phyloP scores from a whole-genome alignment of 2,797 vertebrate genomes.

The Furcifer pardalis region DNA sequence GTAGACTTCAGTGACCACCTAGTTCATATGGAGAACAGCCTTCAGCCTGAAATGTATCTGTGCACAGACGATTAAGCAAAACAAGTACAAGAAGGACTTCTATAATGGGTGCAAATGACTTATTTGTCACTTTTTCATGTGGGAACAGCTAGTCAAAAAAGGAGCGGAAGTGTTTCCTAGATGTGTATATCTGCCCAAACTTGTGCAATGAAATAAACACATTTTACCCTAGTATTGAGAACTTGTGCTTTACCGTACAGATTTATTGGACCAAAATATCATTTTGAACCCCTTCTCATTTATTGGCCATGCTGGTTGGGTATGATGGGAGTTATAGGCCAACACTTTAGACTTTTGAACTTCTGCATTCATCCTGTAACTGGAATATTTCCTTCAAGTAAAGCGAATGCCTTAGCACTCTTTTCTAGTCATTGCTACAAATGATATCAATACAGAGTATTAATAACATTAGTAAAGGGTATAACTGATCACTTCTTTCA shows the following conservation, averaged over 20 bases:
- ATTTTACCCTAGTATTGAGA: not conserved
- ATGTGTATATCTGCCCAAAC: not conserved
- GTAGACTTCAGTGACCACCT: not conserved
- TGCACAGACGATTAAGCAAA: not conserved
- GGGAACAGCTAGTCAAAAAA: not conserved
- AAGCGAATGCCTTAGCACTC: too few relatives aligned
- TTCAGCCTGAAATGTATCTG: not conserved
- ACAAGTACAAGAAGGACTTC: not conserved
- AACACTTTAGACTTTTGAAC: not conserved
- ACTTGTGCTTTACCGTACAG: not conserved
- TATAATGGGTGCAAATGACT: not conserved
- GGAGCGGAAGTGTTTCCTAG: not conserved
- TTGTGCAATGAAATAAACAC: not conserved
- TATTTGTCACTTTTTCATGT: not conserved
- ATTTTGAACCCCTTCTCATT: not conserved
- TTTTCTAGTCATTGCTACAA: conserved; percentile 8
- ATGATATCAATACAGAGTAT: not conserved
- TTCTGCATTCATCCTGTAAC: not conserved
- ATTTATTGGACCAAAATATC: not conserved
- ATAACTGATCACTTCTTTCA: conserved; percentile 2
- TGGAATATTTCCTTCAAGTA: not conserved
- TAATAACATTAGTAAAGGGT: not conserved
- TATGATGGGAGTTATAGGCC: not conserved
- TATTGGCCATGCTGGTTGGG: not conserved
- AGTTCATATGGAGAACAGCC: not conserved